Evolutionary conservation across 2,797 vertebrate species (phyloP).

Genomic region (Halcyon leucocephala): DNA sequence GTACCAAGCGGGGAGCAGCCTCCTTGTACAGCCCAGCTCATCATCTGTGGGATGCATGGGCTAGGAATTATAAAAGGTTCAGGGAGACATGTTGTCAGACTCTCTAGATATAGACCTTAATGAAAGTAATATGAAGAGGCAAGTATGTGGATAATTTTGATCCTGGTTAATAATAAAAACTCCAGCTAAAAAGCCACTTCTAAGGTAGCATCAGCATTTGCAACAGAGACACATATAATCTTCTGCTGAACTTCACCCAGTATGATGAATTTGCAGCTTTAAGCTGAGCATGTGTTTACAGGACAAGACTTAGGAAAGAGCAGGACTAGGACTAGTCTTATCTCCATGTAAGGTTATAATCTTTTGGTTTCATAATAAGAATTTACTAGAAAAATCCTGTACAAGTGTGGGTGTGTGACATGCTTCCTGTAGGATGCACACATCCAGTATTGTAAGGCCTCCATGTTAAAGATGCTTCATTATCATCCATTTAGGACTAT

Average conservation of each 20-base stretch:
- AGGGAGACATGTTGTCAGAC: background rate
- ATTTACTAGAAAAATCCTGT: background rate
- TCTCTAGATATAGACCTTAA: background rate
- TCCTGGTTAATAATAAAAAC: background rate
- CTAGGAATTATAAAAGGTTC: background rate
- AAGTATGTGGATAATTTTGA: background rate
- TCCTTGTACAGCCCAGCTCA: background rate
- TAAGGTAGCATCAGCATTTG: background rate
- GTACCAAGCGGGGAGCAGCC: background rate
- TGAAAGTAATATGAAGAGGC: background rate
- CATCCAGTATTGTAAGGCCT: background rate
- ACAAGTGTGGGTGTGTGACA: background rate
- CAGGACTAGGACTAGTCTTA: background rate
- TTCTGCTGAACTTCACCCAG: background rate
- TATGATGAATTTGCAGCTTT: background rate
- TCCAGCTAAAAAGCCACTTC: background rate
- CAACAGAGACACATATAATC: background rate
- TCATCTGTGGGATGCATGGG: background rate
- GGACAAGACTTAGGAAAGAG: background rate
- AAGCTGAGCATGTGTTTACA: background rate
- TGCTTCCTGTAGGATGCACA: rapidly evolving
- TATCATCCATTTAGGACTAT: background rate
- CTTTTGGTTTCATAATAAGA: background rate
- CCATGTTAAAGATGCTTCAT: background rate
- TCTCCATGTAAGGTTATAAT: background rate